Conservation (phyloP, 2,888 invertebrate species). For the Azorinus chamasolen region DNA sequence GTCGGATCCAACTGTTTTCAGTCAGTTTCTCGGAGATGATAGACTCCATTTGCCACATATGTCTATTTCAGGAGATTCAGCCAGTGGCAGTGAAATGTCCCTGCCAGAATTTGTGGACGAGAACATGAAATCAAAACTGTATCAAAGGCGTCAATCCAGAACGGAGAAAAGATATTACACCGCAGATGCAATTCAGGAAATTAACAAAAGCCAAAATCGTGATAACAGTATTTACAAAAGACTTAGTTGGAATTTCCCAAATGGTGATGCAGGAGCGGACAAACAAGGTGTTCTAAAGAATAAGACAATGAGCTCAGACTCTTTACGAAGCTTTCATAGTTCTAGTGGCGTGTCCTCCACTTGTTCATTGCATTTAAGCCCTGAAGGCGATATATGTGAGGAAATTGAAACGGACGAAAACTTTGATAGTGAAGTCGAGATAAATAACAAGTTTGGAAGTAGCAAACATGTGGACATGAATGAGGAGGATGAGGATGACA, state of each 20-base stretch:
- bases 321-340: constrained; percentile 86
- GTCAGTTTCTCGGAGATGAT: constrained; percentile 49
- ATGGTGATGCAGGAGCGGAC: constrained; percentile 77
- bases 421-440: constrained; percentile 54
- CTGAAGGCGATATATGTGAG: constrained; percentile 81
- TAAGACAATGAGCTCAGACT: constrained; percentile 85
- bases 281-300: constrained; percentile 74
- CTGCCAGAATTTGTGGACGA: constrained; percentile 75
- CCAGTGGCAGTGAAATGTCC: constrained; percentile 64
- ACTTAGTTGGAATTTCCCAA: constrained; percentile 89
- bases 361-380: constrained; percentile 85
- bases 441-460: constrained; percentile 45
- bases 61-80: constrained; percentile 48
- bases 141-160: constrained; percentile 81
- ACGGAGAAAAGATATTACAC: constrained; percentile 89
- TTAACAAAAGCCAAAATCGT: constrained; percentile 83
- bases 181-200: constrained; percentile 90
- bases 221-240: constrained; percentile 89
- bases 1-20: constrained; percentile 59
- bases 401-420: constrained; percentile 65
- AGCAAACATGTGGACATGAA: constrained; percentile 41
- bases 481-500: constrained; percentile 52
- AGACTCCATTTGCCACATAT: constrained; percentile 40
- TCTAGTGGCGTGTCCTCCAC: constrained; percentile 87
- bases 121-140: constrained; percentile 77